A percentile compares a stretch with the other conserved stretches of the same genome.
phyloP scores from a whole-genome alignment of 2,888 invertebrate genomes.

The Eilema depressum region DNA sequence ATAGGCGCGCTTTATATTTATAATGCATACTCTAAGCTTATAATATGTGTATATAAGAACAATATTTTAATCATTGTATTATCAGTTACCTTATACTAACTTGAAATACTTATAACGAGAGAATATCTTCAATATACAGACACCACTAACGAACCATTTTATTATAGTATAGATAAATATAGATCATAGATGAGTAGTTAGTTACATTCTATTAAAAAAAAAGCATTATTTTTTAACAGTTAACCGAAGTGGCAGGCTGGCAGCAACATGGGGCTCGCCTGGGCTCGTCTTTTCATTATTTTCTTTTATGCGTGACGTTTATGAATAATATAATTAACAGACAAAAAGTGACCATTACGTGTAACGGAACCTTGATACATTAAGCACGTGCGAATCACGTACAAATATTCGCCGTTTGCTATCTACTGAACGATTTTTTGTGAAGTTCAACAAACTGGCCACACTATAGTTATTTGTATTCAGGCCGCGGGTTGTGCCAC shows the following conservation, averaged over 20 bases:
- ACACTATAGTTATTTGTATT: conserved; percentile 30
- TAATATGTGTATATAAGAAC: too few species aligned
- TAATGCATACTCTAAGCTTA: too few species aligned
- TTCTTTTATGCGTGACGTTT: neutral
- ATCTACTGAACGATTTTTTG: conserved; percentile 35
- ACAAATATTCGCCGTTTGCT: conserved; percentile 10
- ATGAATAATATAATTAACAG: neutral
- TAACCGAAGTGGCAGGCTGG: neutral
- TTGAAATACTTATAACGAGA: too few species aligned
- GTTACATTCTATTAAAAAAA: neutral
- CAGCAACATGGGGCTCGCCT: neutral
- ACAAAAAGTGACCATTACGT: conserved; percentile 7
- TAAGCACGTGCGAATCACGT: conserved; percentile 29
- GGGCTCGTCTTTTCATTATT: neutral
- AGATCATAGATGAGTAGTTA: neutral
- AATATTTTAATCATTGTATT: too few species aligned
- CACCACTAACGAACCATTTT: too few species aligned
- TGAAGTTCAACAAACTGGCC: conserved; percentile 40
- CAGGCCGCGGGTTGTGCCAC: conserved; percentile 20
- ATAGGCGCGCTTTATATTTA: too few species aligned
- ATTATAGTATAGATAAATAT: too few species aligned
- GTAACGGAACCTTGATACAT: conserved; percentile 29
- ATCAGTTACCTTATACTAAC: too few species aligned
- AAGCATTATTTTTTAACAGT: neutral
- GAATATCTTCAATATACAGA: too few species aligned